Base-by-base conservation (phyloP, 1,140 invertebrate species). In the Linepithema humile region DNA sequence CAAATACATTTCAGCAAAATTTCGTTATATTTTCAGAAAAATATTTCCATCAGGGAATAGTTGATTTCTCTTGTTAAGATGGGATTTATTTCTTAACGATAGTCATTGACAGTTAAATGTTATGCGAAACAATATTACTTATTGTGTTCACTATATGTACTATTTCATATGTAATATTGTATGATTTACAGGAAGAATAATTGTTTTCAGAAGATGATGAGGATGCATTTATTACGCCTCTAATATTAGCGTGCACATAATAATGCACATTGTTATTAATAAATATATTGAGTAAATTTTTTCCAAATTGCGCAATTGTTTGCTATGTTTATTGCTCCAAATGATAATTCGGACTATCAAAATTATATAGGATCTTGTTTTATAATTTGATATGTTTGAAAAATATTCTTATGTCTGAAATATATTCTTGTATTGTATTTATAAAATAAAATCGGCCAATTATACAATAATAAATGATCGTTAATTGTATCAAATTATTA, bases 21-120 rank as follows among this genome's bases (percentile, higher is more conserved):
- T n/a, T n/a, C n/a, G n/a, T n/a, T n/a, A n/a, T n/a, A n/a, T n/a
- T n/a, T n/a, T n/a, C n/a, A n/a, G n/a, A n/a, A n/a, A n/a, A n/a
- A n/a, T n/a, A n/a, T n/a, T n/a, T n/a, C n/a, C n/a, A n/a, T n/a
- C n/a, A n/a, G n/a, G n/a, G n/a, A n/a, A n/a, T n/a, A n/a, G 26
- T 82, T 0, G 29, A 69, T 55, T 9, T 65, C 48, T 75, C 82
- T 57, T 78, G 70, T 85, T 86, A 85, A 80, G 84, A 82, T 87
- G 84, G 84, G 80, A 85, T 91, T 91, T 91, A 91, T 91, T 90
- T 86, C 60, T 90, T 84, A 89, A 89, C 73, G 85, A 89, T 89
- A 90, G 83, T 84, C 29, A 60, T 70, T 85, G 89, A 90, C 88
- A 87, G 89, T 89, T 89, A 90, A 90, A 89, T 88, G 55, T 90